Evolutionary conservation across 2,113 vertebrate genomes (phyloP).

Genomic region (Symphodus melops): DNA sequence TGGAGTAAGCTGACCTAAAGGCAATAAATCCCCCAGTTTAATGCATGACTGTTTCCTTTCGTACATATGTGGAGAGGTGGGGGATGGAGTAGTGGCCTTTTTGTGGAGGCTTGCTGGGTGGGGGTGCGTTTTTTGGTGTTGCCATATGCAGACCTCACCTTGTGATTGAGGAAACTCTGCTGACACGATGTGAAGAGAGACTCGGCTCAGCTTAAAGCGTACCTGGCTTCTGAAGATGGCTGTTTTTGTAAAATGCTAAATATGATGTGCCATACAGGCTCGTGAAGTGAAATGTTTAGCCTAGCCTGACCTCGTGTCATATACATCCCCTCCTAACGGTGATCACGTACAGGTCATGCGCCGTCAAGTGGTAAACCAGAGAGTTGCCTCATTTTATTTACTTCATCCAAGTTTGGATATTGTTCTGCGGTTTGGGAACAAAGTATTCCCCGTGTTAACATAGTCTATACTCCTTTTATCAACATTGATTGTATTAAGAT

Average conservation of each 20-base stretch:
- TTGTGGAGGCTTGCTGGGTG: conserved; percentile 66
- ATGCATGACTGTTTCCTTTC: conserved; percentile 95
- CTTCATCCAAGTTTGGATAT: neutral
- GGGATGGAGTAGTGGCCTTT: conserved; percentile 82
- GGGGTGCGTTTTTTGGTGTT: conserved; percentile 78
- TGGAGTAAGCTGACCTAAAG: conserved; percentile 86
- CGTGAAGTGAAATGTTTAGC: neutral
- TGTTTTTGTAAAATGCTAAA: neutral
- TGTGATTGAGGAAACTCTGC: neutral
- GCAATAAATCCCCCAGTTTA: conserved; percentile 93
- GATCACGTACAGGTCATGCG: conserved; percentile 59
- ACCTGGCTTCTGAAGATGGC: neutral
- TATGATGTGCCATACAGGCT: neutral
- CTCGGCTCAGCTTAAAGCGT: neutral
- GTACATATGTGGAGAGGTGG: conserved; percentile 87
- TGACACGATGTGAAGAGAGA: neutral
- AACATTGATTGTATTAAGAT: neutral
- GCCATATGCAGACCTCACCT: conserved; percentile 63
- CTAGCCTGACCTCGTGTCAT: conserved; percentile 66
- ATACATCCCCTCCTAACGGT: conserved; percentile 38
- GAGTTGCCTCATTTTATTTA: neutral
- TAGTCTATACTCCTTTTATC: neutral
- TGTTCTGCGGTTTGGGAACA: no score
- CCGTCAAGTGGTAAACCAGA: conserved; percentile 61
- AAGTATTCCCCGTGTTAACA: neutral